A percentile compares a stretch with the other conserved stretches of the same genome.
Conservation (phyloP, 30 jellyfish, hydroid and myxozoan genomes). For the Mastigias papua region DNA sequence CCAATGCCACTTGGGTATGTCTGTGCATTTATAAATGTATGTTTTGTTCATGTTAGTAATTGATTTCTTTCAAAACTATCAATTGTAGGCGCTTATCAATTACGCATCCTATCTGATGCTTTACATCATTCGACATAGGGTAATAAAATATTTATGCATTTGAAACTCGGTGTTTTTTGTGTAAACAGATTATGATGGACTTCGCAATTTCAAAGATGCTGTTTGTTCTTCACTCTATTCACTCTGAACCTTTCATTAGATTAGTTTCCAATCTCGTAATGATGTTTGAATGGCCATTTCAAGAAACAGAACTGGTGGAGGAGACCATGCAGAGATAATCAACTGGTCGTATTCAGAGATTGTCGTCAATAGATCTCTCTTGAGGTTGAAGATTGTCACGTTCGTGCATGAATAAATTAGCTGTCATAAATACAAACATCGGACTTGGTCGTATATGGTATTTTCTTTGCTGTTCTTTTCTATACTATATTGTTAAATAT, state of each 20-base stretch:
- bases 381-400: not conserved
- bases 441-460: no score
- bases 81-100: not conserved
- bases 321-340: not conserved
- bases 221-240: not conserved
- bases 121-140: not conserved
- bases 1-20: no score
- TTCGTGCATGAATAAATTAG: no score
- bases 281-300: constrained; percentile 1
- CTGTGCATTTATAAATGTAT: no score
- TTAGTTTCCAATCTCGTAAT: not conserved
- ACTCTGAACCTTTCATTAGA: not conserved
- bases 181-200: not conserved
- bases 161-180: not conserved
- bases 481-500: no score
- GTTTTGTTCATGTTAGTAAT: no score
- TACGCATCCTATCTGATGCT: not conserved
- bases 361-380: not conserved
- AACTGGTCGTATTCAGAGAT: not conserved
- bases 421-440: no score
- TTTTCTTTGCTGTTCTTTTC: no score
- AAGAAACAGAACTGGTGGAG: not conserved
- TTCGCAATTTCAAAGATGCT: not conserved
- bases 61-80: not conserved
- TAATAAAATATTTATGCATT: not conserved